These are phyloP conservation scores for Heliconius charithonia DNA, from an alignment of 2,888 invertebrate species.

Conservation along the genomic window DNA sequence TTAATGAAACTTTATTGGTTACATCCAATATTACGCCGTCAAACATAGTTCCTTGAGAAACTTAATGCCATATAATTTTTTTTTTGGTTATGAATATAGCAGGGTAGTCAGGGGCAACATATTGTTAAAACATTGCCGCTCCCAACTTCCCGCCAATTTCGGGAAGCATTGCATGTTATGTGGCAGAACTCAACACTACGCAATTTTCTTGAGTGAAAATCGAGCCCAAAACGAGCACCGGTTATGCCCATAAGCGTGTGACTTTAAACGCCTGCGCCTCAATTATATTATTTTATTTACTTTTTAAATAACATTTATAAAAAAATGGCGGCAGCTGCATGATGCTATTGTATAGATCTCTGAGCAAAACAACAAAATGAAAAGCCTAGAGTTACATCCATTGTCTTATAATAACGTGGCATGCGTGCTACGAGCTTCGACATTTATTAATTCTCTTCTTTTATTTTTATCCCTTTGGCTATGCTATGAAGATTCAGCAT, in stretches of 20 bases:
- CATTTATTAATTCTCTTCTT: conserved; percentile 3
- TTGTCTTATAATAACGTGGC: conserved; percentile 20
- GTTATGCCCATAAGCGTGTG: too few relatives aligned
- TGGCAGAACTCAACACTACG: too few relatives aligned
- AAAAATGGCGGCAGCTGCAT: not conserved
- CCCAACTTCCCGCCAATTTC: too few relatives aligned
- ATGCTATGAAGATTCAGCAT: not conserved
- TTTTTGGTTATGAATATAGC: too few relatives aligned
- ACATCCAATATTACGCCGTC: too few relatives aligned
- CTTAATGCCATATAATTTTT: not conserved
- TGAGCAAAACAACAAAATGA: conserved; percentile 5
- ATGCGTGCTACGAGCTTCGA: conserved; percentile 9
- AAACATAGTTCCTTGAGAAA: not conserved
- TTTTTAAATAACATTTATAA: not conserved
- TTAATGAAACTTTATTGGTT: not conserved
- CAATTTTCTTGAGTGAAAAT: too few relatives aligned
- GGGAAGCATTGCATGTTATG: too few relatives aligned
- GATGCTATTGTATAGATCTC: conserved; percentile 7
- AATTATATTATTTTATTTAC: not conserved
- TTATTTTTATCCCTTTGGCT: not conserved
- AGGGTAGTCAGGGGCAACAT: too few relatives aligned
- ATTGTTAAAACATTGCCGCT: too few relatives aligned
- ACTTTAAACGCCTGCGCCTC: not conserved
- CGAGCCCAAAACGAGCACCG: too few relatives aligned
- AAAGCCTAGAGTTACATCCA: conserved; percentile 9